Evolutionary conservation across 2,113 vertebrate genomes (phyloP).

Genomic region (Agelaius phoeniceus): DNA sequence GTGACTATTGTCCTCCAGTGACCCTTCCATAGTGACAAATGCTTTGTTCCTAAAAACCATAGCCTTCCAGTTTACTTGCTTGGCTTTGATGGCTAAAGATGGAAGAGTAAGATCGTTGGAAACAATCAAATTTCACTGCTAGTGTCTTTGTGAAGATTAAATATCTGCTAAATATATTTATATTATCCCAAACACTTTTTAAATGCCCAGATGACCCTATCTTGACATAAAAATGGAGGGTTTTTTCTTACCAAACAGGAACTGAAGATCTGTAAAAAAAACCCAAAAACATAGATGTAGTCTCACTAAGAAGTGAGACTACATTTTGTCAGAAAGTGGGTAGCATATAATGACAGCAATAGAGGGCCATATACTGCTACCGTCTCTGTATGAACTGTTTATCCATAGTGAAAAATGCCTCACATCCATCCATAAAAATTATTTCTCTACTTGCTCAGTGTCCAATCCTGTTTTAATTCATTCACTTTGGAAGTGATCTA

Average conservation of each 20-base stretch:
- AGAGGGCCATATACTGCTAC: background rate
- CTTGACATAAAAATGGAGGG: background rate
- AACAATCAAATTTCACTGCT: background rate
- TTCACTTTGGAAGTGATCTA: background rate
- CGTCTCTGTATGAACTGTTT: background rate
- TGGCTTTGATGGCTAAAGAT: background rate
- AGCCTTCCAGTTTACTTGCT: background rate
- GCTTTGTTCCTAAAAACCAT: background rate
- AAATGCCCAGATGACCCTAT: background rate
- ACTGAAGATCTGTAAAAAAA: background rate
- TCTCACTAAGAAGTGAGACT: background rate
- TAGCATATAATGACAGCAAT: background rate
- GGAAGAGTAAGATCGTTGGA: background rate
- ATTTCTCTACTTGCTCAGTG: background rate
- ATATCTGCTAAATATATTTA: background rate
- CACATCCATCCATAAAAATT: background rate
- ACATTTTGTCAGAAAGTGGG: background rate
- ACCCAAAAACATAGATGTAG: background rate
- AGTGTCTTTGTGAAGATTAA: background rate
- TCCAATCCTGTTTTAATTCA: background rate
- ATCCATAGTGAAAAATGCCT: background rate
- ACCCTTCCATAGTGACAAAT: background rate
- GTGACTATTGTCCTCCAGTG: background rate
- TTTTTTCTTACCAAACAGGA: background rate
- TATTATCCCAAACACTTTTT: background rate